Evolutionary conservation across 1,140 invertebrate species (phyloP).

Genomic region (Hyles vespertilio): DNA sequence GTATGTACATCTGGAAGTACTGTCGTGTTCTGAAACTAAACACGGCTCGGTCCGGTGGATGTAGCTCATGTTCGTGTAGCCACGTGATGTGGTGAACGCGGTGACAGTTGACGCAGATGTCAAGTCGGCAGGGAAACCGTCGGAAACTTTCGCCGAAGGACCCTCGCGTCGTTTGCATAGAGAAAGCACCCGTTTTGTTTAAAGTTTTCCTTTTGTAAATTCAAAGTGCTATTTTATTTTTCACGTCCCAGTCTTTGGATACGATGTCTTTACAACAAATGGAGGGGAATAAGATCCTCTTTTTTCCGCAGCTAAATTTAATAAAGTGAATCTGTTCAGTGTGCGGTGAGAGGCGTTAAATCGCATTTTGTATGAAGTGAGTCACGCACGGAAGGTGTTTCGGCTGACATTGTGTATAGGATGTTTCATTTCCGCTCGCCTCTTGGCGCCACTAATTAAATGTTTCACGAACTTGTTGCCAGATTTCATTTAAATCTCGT

Average conservation of each 20-base stretch:
- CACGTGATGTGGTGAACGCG: background rate
- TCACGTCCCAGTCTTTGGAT: conserved; percentile 13
- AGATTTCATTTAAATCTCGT: conserved; percentile 59
- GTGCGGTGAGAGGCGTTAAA: conserved; percentile 10
- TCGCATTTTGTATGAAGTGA: conserved; percentile 16
- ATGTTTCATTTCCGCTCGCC: conserved; percentile 55
- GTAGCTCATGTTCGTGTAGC: too few species aligned
- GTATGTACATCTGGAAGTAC: too few species aligned
- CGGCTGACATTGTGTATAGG: conserved; percentile 26
- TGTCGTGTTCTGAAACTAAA: too few species aligned
- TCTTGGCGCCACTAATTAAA: conserved; percentile 59
- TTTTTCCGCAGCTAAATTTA: conserved; percentile 28
- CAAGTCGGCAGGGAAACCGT: background rate
- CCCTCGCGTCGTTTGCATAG: conserved; percentile 54
- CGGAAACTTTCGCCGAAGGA: conserved; percentile 49
- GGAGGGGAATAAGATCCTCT: conserved; percentile 12
- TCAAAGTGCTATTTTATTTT: conserved; percentile 48
- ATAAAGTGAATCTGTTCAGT: conserved; percentile 32
- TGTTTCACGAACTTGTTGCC: conserved; percentile 59
- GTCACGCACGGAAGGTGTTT: conserved; percentile 46
- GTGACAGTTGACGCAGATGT: conserved; percentile 5
- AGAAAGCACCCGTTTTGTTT: conserved; percentile 56
- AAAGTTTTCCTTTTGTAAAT: conserved; percentile 54
- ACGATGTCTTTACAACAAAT: conserved; percentile 7
- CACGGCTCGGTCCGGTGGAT: too few species aligned